Base-by-base conservation (phyloP, 2,113 vertebrate genomes). In the Equus przewalskii region DNA sequence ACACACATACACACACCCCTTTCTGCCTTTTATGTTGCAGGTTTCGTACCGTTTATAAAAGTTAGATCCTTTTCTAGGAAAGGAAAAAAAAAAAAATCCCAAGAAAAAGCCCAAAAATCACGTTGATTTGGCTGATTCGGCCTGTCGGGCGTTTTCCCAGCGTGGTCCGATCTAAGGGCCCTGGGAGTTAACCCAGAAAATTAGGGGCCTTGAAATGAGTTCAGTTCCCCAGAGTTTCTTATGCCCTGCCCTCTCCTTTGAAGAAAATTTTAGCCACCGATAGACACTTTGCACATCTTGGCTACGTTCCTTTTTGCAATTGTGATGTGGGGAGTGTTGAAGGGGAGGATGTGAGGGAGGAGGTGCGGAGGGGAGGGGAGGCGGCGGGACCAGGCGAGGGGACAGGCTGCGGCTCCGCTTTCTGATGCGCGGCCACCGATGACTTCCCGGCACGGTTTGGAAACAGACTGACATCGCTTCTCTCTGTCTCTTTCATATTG, bases 391-490 rank as follows among this genome's bases (percentile, higher is more conserved):
- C 95, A 5, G 15, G 9, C 2, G 16, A 46, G 75, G 75, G 91
- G 97, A 98, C 98, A 98, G 98, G 99, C 99, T 99, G 98, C 96
- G 89, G 98, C 99, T 99, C 99, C 99, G 99, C 99, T 96, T 99
- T 98, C 99, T 97, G 99, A 98, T 99, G 99, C 99, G 99, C 99
- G 99, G 99, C 99, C 99, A 99, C 99, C 99, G 98, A 99, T 98
- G 99, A 99, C 99, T 99, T 99, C 99, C 99, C 99, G 99, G 99
- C 99, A 98, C 99, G 98, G 98, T 99, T 98, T 99, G 98, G 98
- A 98, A 98, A 99, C 99, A 97, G 98, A 98, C 97, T 98, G 98
- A 98, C 99, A 98, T 99, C 98, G 98, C 98, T 99, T 99, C 99
- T 99, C 99, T 99, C 99, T 99, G 99, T 99, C 98, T 99, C 98